A percentile compares a stretch with the other conserved stretches of the same genome.
Conservation (phyloP, 1,140 invertebrate genomes). For the Philopotamus ludificatus region DNA sequence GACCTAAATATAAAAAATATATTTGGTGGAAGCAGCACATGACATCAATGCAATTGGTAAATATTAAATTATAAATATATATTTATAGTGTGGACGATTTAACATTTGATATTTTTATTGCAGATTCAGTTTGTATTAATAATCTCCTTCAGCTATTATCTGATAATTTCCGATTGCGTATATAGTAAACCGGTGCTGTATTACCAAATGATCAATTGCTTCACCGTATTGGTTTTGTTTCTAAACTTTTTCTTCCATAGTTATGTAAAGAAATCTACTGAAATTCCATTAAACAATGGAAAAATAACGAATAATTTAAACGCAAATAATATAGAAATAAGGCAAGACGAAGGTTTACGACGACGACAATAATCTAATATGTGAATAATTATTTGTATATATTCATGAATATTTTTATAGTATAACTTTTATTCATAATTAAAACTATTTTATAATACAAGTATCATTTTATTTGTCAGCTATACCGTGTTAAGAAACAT, state of each 20-base stretch:
- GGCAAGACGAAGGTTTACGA: background rate
- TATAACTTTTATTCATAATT: no score
- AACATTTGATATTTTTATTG: background rate
- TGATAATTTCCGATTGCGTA: conserved; percentile 4
- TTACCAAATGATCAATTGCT: background rate
- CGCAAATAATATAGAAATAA: background rate
- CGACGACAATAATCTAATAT: no score
- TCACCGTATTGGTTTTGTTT: background rate
- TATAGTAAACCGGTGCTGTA: background rate
- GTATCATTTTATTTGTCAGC: no score
- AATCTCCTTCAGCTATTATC: background rate
- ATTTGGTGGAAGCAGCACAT: conserved; percentile 82
- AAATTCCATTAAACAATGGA: background rate
- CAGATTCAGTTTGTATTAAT: background rate
- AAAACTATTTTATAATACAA: no score
- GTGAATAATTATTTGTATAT: no score
- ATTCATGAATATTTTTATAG: no score
- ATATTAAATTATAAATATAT: conserved; percentile 34
- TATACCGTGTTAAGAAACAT: no score
- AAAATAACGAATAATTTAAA: background rate
- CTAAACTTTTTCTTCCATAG: background rate
- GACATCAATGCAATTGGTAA: conserved; percentile 78
- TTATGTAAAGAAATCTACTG: background rate
- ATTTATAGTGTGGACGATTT: no score
- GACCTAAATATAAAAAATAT: conserved; percentile 71